A percentile compares a stretch with the other conserved stretches of the same genome.
These are phyloP conservation scores for Batillaria attramentaria DNA, from an alignment of 1,140 invertebrate genomes.

Conservation along the genomic window DNA sequence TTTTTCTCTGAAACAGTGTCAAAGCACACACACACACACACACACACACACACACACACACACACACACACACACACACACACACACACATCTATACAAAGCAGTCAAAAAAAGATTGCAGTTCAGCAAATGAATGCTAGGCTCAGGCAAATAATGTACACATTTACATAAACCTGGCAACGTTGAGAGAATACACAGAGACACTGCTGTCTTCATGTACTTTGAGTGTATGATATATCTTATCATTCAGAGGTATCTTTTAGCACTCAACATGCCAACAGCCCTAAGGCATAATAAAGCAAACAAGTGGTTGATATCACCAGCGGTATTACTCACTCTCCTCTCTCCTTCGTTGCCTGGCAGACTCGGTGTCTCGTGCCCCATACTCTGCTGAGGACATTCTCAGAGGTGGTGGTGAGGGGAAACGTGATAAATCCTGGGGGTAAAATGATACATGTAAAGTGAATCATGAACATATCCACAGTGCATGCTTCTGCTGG, in stretches of 20 bases:
- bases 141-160: background rate
- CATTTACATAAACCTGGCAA: background rate
- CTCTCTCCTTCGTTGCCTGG: constrained; percentile 36
- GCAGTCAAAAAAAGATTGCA: no score
- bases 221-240: background rate
- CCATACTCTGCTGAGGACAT: constrained; percentile 34
- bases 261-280: background rate
- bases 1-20: constrained; percentile 54
- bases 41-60: background rate
- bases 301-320: background rate
- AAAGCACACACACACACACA: background rate
- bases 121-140: no score
- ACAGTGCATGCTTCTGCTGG: no score
- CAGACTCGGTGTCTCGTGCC: constrained; percentile 38
- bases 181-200: no score
- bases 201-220: background rate
- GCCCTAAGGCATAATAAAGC: background rate
- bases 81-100: background rate
- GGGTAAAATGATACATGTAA: no score
- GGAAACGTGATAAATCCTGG: constrained; percentile 47
- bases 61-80: background rate
- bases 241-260: background rate
- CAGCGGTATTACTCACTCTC: constrained; percentile 52
- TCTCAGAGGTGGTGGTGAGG: constrained; percentile 49
- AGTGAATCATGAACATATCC: no score